phyloP scores from a whole-genome alignment of 2,888 invertebrate genomes.

The Epirrita christyi region DNA sequence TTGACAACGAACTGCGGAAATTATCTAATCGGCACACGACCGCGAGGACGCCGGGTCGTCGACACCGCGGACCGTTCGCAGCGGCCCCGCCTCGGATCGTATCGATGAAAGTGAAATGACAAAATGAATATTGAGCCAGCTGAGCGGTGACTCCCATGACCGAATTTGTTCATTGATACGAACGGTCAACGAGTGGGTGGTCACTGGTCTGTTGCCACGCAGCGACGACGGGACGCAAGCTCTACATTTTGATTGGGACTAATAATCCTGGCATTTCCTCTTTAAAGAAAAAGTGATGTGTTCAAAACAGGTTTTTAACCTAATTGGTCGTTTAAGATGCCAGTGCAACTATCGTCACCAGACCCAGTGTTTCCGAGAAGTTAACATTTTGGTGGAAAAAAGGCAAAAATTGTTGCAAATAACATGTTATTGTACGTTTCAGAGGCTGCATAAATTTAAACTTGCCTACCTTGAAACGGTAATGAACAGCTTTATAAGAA shows the following conservation, averaged over 20 bases:
- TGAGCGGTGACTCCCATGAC: slow-evolving; percentile 53
- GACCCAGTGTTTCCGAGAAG: too few species aligned
- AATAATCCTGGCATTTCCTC: slow-evolving; percentile 23
- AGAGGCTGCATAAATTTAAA: too few species aligned
- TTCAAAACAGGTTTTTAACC: slow-evolving; percentile 4
- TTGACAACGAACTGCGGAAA: slow-evolving; percentile 83
- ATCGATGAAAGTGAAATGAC: slow-evolving; percentile 80
- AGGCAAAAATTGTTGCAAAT: too few species aligned
- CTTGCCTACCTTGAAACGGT: background rate
- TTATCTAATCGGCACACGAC: slow-evolving; percentile 84
- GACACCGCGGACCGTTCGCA: slow-evolving; percentile 67
- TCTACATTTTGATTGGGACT: slow-evolving; percentile 32
- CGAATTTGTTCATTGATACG: slow-evolving; percentile 61
- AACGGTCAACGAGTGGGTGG: slow-evolving; percentile 39
- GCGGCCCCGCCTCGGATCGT: slow-evolving; percentile 53
- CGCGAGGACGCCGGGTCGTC: slow-evolving; percentile 78
- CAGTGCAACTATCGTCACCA: too few species aligned
- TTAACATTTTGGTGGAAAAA: too few species aligned
- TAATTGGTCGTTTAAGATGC: slow-evolving; percentile 1
- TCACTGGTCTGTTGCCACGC: slow-evolving; percentile 36
- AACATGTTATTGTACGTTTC: too few species aligned
- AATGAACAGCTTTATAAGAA: background rate
- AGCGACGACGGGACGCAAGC: slow-evolving; percentile 37
- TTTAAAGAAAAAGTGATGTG: slow-evolving; percentile 20
- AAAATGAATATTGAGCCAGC: slow-evolving; percentile 55